Evolutionary conservation across 37 sponge, comb jelly and placozoan genomes (phyloP), one percentile per base, ranked within the genome.

Genomic region (Diacarnus erythraeanus): DNA sequence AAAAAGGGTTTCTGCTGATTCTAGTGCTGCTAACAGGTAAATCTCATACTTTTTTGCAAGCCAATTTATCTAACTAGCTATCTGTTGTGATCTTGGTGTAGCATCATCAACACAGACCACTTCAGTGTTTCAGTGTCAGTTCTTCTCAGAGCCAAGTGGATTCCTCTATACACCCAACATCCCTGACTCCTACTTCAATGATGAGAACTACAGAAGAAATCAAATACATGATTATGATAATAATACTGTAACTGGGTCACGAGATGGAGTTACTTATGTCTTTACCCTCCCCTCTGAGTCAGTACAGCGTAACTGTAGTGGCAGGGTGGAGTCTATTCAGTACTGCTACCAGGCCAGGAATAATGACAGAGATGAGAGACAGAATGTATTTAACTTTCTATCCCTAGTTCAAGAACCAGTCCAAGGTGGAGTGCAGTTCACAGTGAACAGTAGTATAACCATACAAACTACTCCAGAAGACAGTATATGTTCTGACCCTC

Each of bases 281-380:
- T 65, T 65, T 10, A 65, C 66, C 9, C 2, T 65, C 34, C 34
- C 66, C 15, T 30, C 34, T 65, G 66, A 65, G 66, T 31, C 66
- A 31, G 35, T 5, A 31, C 33, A n/a, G 61, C 5, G n/a, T n/a
- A n/a, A 30, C 66, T 65, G 66, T 35, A 65, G 35, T 65, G 66
- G 66, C 33, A 31, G 2, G 3, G 66, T 65, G 34, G 31, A 31
- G 9, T 20, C 66, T 31, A 30, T 65, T 8, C 66, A 65, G 34
- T 8, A 26, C 35, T 65, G 66, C 34, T 65, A 65, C 66, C 66
- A 65, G 66, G 35, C 34, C 1, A 30, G 33, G 9, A 65, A 65
- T 3, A 30, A 30, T 18, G 2, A 2, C 12, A 31, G 15, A 25
- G 34, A 3, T 2, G 31, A 10, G 2, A 30, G 34, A 26, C 60